Evolutionary conservation across 2,888 invertebrate species (phyloP).

Genomic region (Hoplodrina ambigua): DNA sequence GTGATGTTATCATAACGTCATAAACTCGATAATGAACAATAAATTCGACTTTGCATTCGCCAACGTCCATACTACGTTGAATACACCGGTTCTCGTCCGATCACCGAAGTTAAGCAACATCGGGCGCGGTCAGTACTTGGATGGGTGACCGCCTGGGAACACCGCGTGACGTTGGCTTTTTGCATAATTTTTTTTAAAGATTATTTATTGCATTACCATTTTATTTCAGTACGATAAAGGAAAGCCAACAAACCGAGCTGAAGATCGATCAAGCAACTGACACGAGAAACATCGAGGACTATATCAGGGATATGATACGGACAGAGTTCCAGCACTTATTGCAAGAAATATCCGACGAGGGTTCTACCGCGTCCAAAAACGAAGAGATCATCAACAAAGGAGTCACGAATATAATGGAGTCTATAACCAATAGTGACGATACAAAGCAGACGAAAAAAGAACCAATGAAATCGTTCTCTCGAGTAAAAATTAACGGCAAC

Average conservation of each 20-base stretch:
- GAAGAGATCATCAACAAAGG: conserved; percentile 81
- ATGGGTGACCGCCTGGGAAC: conserved; percentile 84
- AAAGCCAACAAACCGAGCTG: conserved; percentile 61
- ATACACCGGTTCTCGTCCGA: conserved; percentile 87
- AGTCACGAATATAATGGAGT: conserved; percentile 81
- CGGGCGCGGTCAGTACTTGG: conserved; percentile 85
- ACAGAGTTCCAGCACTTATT: conserved; percentile 82
- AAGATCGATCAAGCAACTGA: conserved; percentile 84
- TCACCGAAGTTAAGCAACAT: conserved; percentile 88
- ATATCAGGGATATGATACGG: conserved; percentile 82
- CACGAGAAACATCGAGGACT: conserved; percentile 84
- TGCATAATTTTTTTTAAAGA: conserved; percentile 31
- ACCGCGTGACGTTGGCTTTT: conserved; percentile 80
- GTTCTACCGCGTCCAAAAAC: conserved; percentile 64
- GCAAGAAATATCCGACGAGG: conserved; percentile 78
- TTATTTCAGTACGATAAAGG: conserved; percentile 64
- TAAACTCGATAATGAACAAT: accelerated
- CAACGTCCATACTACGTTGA: conserved; percentile 85
- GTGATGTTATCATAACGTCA: not conserved
- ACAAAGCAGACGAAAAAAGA: conserved; percentile 69
- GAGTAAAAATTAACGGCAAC: conserved; percentile 86
- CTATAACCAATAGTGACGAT: conserved; percentile 71
- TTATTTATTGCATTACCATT: not conserved
- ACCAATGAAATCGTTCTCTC: conserved; percentile 78
- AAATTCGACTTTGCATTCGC: conserved; percentile 50